phyloP scores from a whole-genome alignment of 2,797 vertebrate genomes.

The Fundulus diaphanus region DNA sequence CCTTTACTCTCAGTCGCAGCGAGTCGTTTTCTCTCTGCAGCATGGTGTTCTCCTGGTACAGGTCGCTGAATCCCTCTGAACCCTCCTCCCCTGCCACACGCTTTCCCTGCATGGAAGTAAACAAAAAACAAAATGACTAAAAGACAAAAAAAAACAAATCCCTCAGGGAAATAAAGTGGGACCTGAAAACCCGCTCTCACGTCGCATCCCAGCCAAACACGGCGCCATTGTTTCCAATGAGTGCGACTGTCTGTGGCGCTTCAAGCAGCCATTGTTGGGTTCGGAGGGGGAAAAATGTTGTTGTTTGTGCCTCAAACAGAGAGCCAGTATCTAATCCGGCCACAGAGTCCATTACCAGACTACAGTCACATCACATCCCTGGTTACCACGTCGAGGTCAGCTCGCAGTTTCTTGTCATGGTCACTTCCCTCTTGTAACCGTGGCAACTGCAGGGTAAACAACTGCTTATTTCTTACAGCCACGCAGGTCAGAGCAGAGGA shows the following conservation, averaged over 20 bases:
- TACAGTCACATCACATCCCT: slow-evolving; percentile 52
- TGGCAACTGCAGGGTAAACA: slow-evolving; percentile 33
- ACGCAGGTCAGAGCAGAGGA: slow-evolving; percentile 29
- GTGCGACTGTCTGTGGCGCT: slow-evolving; percentile 5
- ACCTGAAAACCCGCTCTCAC: not conserved
- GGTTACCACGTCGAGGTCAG: slow-evolving; percentile 60
- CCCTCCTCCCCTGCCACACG: slow-evolving; percentile 91
- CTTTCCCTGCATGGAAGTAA: slow-evolving; percentile 85
- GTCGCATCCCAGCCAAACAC: slow-evolving; percentile 17
- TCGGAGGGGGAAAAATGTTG: slow-evolving; percentile 36
- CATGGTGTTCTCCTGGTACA: slow-evolving; percentile 93
- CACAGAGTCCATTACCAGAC: slow-evolving; percentile 42
- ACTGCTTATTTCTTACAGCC: slow-evolving; percentile 9
- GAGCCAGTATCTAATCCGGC: slow-evolving; percentile 41
- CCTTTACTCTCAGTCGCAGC: slow-evolving; percentile 91
- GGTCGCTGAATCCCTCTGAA: slow-evolving; percentile 89
- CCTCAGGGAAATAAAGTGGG: not conserved
- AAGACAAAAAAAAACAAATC: not conserved
- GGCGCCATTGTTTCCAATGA: slow-evolving; percentile 24
- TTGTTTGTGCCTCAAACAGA: slow-evolving; percentile 52
- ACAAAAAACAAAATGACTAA: not conserved
- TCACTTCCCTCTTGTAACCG: slow-evolving; percentile 28
- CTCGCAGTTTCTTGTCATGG: slow-evolving; percentile 7
- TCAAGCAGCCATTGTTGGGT: slow-evolving; percentile 53
- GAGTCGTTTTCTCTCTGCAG: slow-evolving; percentile 91